Evolutionary conservation across 2,113 vertebrate genomes (phyloP), one percentile per base, ranked within the genome.

Genomic region (Nanger granti): DNA sequence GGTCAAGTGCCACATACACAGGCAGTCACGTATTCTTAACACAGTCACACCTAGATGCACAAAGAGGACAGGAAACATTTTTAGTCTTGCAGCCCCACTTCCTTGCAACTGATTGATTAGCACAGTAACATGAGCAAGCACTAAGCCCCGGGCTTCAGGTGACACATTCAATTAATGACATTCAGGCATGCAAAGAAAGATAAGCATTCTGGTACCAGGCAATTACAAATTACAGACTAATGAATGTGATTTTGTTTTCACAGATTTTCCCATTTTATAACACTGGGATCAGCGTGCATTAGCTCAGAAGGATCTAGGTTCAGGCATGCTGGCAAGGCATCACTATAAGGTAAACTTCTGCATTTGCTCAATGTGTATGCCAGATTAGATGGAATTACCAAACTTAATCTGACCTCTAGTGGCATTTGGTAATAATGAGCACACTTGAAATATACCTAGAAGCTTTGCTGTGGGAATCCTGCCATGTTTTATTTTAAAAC

Each of bases 401-500:
- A 98, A 62, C 93, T 20, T 79, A 83, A 92, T 92, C 91, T 98
- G 98, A 94, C 97, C 98, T 97, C 98, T 98, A 97, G 98, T 97
- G 98, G 98, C 37, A 41, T 88, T 1, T 89, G 76, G 31, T 37
- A 64, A 69, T 94, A 96, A 82, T 62, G 24, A 95, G 41, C 54
- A 29, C 52, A 52, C 7, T 34, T 93, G 86, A 95, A 87, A 91
- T 52, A 20, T 15, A 54, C 8, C 52, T 47, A 14, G 37, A 54
- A 64, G 29, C 37, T 88, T 92, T 73, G 12, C 20, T 47, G 34
- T 86, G 66, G 18, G 41, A 87, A 55, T 79, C 29, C 13, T 85
- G 44, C 22, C 37, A 49, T 82, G 41, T 95, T 83, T 93, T 4
- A 13, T 82, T 2, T 88, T 82, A 52, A 69, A 80, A 82, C 52